phyloP scores from a whole-genome alignment of 2,113 vertebrate species.

The Albula goreensis region DNA sequence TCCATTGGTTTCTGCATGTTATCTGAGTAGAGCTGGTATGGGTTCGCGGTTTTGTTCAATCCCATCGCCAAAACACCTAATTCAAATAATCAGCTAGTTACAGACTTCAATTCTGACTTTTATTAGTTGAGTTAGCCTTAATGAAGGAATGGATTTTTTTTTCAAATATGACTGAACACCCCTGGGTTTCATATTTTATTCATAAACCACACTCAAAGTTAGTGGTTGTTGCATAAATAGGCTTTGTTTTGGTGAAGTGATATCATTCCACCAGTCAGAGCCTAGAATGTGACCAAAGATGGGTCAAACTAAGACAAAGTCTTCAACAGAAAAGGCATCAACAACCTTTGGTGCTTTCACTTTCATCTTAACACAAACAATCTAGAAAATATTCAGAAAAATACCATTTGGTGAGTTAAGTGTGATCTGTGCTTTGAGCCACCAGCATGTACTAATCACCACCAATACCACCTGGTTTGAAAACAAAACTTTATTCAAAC shows the following conservation, averaged over 20 bases:
- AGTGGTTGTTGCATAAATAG: not conserved
- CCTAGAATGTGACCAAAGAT: not conserved
- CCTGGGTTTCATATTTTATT: too few species aligned
- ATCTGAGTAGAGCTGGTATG: too few species aligned
- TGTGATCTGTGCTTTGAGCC: not conserved
- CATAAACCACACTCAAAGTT: not conserved
- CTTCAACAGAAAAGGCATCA: not conserved
- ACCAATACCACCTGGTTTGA: not conserved
- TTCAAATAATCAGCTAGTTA: too few species aligned
- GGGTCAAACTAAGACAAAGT: not conserved
- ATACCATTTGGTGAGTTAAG: not conserved
- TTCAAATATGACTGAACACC: too few species aligned
- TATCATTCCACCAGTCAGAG: not conserved
- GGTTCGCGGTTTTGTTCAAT: too few species aligned
- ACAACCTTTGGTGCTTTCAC: not conserved
- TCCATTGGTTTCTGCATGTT: too few species aligned
- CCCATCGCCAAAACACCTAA: too few species aligned
- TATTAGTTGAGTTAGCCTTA: too few species aligned
- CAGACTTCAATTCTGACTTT: too few species aligned
- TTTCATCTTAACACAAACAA: not conserved
- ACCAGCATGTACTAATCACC: not conserved
- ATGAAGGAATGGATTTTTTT: too few species aligned
- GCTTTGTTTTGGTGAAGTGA: not conserved
- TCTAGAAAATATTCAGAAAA: not conserved
- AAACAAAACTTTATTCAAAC: conserved; percentile 48